Base-by-base conservation (phyloP, 2,113 vertebrate species). In the Poeciliopsis prolifica region DNA sequence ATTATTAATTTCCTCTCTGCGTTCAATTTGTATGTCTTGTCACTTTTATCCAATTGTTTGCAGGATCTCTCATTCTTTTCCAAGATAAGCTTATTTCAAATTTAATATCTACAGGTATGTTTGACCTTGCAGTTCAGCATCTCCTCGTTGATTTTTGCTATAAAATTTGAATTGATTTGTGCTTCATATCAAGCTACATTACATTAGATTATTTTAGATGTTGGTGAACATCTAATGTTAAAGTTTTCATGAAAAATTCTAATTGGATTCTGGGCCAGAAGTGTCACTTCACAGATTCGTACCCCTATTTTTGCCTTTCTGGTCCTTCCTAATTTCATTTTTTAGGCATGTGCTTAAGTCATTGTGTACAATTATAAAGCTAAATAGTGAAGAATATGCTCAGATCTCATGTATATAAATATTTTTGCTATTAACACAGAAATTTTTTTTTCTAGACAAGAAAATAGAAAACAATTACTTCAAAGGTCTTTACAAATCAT, bases 11-110 rank as follows among this genome's bases (percentile, higher is more conserved):
- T 75, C 58, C 70, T 81, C 78, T 75, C 89, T 81, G 76, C 89
- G 79, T 91, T 92, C 82, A 62, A 91, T 93, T 92, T 94, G 91
- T 92, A 90, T 77, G 70, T 70, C 82, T 85, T 94, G 91, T 94
- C 91, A 93, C 88, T 92, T 93, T 93, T 86, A 92, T 93, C 81
- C 91, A 92, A 93, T 94, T 90, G 91, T 90, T 82, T 81, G 75
- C 61, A 72, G 78, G 75, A 92, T 89, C 80, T 74, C 74, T 89
- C 81, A 74, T 82, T 22, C 84, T 71, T 75, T 87, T 75, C 42
- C 68, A 79, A 83, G 80, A 77, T 54, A 74, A 82, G 81, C 5
- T 40, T 54, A 51, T 54, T 89, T 87, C 83, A 83, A 85, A 92
- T 87, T 83, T 69, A 74, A 83, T 77, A 75, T 77, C 81, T 85